Percentiles rank a stretch among this genome's conserved stretches.
Conservation (phyloP, 2,888 invertebrate genomes). For the Sinohyriopsis cumingii region DNA sequence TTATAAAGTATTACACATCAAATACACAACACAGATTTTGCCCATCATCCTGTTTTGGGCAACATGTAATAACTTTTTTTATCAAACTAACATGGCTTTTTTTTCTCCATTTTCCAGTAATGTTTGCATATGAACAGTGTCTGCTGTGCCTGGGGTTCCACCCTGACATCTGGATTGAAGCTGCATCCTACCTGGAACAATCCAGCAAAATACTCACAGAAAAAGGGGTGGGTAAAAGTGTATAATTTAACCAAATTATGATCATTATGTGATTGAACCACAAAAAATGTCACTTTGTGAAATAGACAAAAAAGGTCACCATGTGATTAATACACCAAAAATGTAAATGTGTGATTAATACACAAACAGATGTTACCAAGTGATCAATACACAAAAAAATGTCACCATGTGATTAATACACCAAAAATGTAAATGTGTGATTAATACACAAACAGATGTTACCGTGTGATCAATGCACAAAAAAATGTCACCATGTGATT, state of each 20-base stretch:
- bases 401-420: neutral
- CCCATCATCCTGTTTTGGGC: no score
- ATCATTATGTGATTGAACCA: no score
- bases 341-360: neutral
- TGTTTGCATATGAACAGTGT: slow-evolving; percentile 99
- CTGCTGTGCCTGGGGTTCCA: slow-evolving; percentile 96
- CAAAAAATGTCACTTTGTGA: neutral
- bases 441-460: neutral
- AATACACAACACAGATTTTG: no score
- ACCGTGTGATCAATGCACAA: neutral
- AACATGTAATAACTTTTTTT: no score
- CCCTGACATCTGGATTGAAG: slow-evolving; percentile 97
- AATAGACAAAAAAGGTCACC: neutral
- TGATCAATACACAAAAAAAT: neutral
- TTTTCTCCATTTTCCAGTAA: slow-evolving; percentile 77
- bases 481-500: neutral
- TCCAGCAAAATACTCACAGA: slow-evolving; percentile 94
- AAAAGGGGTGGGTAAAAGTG: slow-evolving; percentile 79
- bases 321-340: neutral
- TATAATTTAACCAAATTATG: no score
- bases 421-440: neutral
- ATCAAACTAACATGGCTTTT: no score
- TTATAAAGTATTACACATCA: no score
- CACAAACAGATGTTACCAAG: neutral
- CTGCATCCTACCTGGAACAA: slow-evolving; percentile 95